Conservation (phyloP, 2,888 invertebrate genomes). For the Microctonus brassicae region DNA sequence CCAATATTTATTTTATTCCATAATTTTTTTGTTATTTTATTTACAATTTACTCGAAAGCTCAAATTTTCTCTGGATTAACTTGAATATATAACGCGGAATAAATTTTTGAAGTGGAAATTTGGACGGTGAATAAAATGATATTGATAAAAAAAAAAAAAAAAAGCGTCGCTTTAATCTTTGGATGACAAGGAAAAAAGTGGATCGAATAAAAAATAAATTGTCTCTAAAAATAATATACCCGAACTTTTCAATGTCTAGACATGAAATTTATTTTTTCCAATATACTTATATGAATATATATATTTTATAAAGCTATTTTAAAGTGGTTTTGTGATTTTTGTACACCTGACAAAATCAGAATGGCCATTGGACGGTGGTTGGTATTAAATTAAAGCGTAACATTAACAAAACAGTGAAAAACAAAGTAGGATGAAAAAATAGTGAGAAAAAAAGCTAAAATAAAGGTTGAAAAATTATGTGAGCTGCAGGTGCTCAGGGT, state of each 20-base stretch:
- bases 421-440: neutral
- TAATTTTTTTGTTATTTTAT: no score
- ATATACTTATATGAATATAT: neutral
- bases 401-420: neutral
- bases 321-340: neutral
- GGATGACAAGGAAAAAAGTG: conserved; percentile 14
- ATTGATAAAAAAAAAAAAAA: conserved; percentile 2
- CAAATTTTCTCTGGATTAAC: no score
- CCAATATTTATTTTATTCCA: no score
- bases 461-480: conserved; percentile 24
- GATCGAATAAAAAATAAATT: neutral
- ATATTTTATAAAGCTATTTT: neutral
- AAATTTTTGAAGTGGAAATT: neutral
- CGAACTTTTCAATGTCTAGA: neutral
- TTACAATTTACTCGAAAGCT: neutral
- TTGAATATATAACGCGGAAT: neutral
- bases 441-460: conserved; percentile 6
- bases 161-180: conserved; percentile 18
- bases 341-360: neutral
- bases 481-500: conserved; percentile 25
- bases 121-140: neutral
- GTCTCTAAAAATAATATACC: neutral
- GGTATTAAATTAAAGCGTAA: neutral
- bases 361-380: neutral
- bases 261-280: neutral